These are phyloP conservation scores for Acromyrmex charruanus DNA, from an alignment of 1,140 invertebrate species.

Conservation along the genomic window DNA sequence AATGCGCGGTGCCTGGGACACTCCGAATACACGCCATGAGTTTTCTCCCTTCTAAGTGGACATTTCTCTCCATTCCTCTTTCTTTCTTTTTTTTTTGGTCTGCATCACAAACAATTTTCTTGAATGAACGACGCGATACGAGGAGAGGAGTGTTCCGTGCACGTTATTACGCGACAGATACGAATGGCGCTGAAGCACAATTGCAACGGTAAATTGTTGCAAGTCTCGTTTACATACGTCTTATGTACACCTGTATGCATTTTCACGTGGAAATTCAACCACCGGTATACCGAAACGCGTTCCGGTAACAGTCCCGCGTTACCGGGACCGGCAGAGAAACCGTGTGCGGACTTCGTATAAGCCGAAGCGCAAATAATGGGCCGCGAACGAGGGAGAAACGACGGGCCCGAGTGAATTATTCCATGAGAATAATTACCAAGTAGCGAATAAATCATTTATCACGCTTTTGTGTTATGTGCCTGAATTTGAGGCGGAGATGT, in stretches of 20 bases:
- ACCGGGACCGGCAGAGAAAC: conserved; percentile 16
- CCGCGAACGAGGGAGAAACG: conserved; percentile 32
- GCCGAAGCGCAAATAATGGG: conserved; percentile 51
- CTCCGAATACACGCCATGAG: not conserved
- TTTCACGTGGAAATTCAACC: conserved; percentile 49
- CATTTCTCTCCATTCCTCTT: not conserved
- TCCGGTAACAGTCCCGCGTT: conserved; percentile 32
- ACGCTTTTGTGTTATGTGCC: conserved; percentile 54
- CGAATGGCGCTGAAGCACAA: conserved; percentile 55
- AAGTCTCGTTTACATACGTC: conserved; percentile 44
- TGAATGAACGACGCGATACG: conserved; percentile 7
- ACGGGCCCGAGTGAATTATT: conserved; percentile 54
- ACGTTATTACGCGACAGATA: conserved; percentile 58
- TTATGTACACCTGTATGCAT: conserved; percentile 36
- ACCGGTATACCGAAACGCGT: conserved; percentile 25
- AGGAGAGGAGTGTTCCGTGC: conserved; percentile 21
- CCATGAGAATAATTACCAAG: conserved; percentile 53
- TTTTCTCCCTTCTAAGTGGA: conserved; percentile 6
- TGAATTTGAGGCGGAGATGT: conserved; percentile 30
- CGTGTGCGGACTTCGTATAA: conserved; percentile 13
- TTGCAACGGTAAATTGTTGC: conserved; percentile 44
- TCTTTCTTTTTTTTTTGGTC: not conserved
- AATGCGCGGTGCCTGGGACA: not conserved
- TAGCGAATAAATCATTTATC: conserved; percentile 58
- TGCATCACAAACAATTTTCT: conserved; percentile 51